These are phyloP conservation scores for Poeciliopsis infans DNA, from an alignment of 2,797 vertebrate species.

Conservation along the genomic window DNA sequence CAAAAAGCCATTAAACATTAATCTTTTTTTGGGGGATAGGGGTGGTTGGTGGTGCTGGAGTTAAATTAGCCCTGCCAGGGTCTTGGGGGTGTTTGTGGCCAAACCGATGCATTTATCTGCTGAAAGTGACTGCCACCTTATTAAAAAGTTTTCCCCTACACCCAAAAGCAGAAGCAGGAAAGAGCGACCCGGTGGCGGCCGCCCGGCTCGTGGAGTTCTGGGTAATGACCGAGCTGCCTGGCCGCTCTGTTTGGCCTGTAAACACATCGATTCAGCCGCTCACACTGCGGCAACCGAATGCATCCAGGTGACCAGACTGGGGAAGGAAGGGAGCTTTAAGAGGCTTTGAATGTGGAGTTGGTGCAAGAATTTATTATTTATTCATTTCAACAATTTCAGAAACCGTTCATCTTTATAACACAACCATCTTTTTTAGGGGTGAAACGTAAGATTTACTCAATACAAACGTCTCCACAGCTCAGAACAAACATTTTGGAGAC, in stretches of 20 bases:
- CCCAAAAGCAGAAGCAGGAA: not conserved
- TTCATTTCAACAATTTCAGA: not conserved
- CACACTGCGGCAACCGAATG: not conserved
- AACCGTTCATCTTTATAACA: not conserved
- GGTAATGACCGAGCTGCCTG: not conserved
- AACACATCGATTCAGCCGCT: not conserved
- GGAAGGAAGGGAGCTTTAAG: not conserved
- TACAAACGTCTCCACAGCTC: not conserved
- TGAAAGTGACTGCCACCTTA: not conserved
- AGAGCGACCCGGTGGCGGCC: not conserved
- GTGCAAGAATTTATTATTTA: not conserved
- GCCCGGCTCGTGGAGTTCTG: not conserved
- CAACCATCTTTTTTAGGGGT: not conserved
- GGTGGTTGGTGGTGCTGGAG: not conserved
- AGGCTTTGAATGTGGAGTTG: not conserved
- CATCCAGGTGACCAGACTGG: not conserved
- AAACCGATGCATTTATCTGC: not conserved
- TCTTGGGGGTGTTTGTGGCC: not conserved
- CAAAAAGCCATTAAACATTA: not conserved
- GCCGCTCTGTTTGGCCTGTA: not conserved
- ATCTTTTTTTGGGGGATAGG: not conserved
- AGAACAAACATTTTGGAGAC: not conserved
- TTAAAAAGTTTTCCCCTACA: not conserved
- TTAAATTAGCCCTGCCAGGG: not conserved
- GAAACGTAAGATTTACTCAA: not conserved